Base-by-base conservation (phyloP, 1,140 invertebrate species). In the Habropoda laboriosa region DNA sequence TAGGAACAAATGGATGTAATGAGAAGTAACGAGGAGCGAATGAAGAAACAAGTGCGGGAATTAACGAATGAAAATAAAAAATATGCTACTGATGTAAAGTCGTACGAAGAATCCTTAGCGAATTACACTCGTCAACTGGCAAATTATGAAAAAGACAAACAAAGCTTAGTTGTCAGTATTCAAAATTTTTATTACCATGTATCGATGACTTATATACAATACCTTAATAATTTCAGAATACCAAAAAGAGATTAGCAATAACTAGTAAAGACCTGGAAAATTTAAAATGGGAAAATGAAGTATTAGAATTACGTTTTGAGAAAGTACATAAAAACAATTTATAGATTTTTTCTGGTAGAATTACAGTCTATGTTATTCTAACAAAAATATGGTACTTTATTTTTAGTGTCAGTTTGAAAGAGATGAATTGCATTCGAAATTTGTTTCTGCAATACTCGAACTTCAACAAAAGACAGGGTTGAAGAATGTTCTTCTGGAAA, bases 1-100 rank as follows among this genome's bases (percentile, higher is more conserved):
- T 81, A 98, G 94, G 96, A 97, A 89, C 96, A 99, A 95, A 95
- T 98, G 92, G 96, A 97, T 88, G 94, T 95, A 16, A 95, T 97
- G 92, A 96, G 97, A 86, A 96, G 95, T 88, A 95, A 96, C 70
- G 96, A 97, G 86, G 97, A 98, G 89, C 91, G 96, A 82, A 96
- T 97, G 91, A 94, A 94, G 78, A 96, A 95, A 84, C 94, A 96
- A 89, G 93, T 96, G 77, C 90, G 93, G 53, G 94, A 96, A 89
- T 91, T 96, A 1, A 94, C 94, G 1, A 93, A 90, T 1, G 97
- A 98, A 89, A 96, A 97, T 86, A 96, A 96, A 85, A 95, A 95
- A 82, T 92, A 98, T 32, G 92, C 93, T 8, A 95, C 95, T 76
- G 96, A 97, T 0, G 90, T 97, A 8, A 95, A 96, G 89, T 93